These are phyloP conservation scores for Sesamia inferens DNA, from an alignment of 2,888 invertebrate species.

Conservation along the genomic window DNA sequence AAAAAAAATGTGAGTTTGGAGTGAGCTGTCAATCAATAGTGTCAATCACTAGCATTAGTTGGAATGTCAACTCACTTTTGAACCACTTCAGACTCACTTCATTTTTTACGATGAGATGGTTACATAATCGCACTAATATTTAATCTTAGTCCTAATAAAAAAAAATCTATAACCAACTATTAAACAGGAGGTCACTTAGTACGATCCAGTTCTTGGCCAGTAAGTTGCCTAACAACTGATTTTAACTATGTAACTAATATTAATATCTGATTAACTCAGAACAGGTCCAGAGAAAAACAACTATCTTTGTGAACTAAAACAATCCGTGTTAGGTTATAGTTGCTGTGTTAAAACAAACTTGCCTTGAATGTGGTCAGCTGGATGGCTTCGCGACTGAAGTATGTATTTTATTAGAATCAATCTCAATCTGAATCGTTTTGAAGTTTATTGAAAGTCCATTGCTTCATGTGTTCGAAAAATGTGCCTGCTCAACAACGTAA, in stretches of 20 bases:
- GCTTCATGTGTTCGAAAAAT: too few relatives aligned
- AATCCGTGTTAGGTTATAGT: conserved; percentile 34
- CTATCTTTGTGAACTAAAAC: conserved; percentile 39
- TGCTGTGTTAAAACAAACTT: conserved; percentile 24
- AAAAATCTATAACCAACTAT: conserved; percentile 16
- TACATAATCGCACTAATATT: neutral
- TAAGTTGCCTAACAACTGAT: conserved; percentile 39
- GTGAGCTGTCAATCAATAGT: too few relatives aligned
- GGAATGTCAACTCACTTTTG: too few relatives aligned
- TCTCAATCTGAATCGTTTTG: too few relatives aligned
- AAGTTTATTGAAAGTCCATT: too few relatives aligned
- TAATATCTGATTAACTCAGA: conserved; percentile 27
- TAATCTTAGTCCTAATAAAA: neutral
- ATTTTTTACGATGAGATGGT: too few relatives aligned
- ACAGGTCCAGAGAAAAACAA: conserved; percentile 43
- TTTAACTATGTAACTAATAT: conserved; percentile 41
- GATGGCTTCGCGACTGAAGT: conserved; percentile 10
- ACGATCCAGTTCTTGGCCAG: conserved; percentile 34
- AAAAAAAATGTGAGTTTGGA: too few relatives aligned
- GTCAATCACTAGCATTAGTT: too few relatives aligned
- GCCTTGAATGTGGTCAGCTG: conserved; percentile 35
- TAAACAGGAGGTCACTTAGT: conserved; percentile 16
- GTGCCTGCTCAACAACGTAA: too few relatives aligned
- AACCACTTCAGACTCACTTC: too few relatives aligned
- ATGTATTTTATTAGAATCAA: conserved; percentile 5